Evolutionary conservation across 1,140 invertebrate species (phyloP).

Genomic region (Druon quercuslanigerum): DNA sequence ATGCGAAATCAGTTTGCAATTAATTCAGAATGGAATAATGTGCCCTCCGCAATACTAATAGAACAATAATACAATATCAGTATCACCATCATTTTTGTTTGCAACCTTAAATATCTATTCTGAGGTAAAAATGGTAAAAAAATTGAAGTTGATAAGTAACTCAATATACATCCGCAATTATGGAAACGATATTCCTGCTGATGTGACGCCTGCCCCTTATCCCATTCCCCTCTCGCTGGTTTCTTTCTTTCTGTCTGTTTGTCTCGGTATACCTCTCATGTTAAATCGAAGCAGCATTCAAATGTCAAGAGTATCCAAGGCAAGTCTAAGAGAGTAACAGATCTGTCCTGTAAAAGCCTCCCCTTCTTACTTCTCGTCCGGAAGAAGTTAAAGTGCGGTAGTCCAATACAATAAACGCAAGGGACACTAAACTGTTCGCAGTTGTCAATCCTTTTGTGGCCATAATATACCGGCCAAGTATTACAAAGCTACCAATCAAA

Average conservation of each 20-base stretch:
- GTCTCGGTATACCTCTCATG: not conserved
- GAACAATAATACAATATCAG: too few relatives aligned
- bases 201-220: conserved; percentile 4
- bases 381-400: conserved; percentile 61
- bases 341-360: conserved; percentile 61
- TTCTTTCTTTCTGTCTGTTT: not conserved
- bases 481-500: conserved; percentile 19
- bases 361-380: conserved; percentile 42
- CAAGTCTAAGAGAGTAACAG: conserved; percentile 67
- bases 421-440: conserved; percentile 74
- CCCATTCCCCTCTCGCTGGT: conserved; percentile 11
- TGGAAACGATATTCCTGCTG: too few relatives aligned
- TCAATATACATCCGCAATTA: too few relatives aligned
- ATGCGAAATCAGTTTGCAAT: too few relatives aligned
- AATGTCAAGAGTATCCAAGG: conserved; percentile 67
- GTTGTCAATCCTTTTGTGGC: conserved; percentile 67
- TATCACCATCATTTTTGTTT: conserved; percentile 35
- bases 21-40: too few relatives aligned
- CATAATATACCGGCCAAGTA: conserved; percentile 39
- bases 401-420: conserved; percentile 71
- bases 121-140: conserved; percentile 10
- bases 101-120: conserved; percentile 43
- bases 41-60: too few relatives aligned
- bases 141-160: too few relatives aligned
- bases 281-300: conserved; percentile 64